These are phyloP conservation scores for Irena cyanogastra DNA, from an alignment of 2,113 vertebrate genomes.

Conservation along the genomic window DNA sequence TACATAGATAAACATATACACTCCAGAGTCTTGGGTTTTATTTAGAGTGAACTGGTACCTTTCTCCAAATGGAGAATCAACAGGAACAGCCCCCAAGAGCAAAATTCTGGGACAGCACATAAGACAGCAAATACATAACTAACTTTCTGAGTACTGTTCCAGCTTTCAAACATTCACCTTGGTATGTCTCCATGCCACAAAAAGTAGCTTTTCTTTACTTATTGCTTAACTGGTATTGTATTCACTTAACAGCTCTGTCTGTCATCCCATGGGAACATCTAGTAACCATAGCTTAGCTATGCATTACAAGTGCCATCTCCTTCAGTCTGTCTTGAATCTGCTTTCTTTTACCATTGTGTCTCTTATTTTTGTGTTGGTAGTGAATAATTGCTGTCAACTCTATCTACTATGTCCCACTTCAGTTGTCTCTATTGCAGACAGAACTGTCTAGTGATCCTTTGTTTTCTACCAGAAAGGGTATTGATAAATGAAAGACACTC, in stretches of 20 bases:
- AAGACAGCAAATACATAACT: background rate
- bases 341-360: background rate
- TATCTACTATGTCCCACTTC: background rate
- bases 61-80: background rate
- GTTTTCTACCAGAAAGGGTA: background rate
- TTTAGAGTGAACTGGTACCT: background rate
- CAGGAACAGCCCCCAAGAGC: background rate
- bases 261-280: background rate
- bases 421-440: background rate
- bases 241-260: background rate
- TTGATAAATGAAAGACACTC: background rate
- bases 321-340: background rate
- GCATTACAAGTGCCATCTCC: background rate
- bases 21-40: background rate
- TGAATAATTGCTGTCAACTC: background rate
- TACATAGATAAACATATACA: fast-evolving
- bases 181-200: background rate
- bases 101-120: background rate
- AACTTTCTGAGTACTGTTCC: background rate
- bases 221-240: background rate
- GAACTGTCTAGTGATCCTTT: background rate
- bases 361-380: background rate
- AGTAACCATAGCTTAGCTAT: background rate
- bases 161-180: background rate
- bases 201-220: background rate